Evolutionary conservation across 2,888 invertebrate genomes (phyloP).

Genomic region (Aricia artaxerxes): DNA sequence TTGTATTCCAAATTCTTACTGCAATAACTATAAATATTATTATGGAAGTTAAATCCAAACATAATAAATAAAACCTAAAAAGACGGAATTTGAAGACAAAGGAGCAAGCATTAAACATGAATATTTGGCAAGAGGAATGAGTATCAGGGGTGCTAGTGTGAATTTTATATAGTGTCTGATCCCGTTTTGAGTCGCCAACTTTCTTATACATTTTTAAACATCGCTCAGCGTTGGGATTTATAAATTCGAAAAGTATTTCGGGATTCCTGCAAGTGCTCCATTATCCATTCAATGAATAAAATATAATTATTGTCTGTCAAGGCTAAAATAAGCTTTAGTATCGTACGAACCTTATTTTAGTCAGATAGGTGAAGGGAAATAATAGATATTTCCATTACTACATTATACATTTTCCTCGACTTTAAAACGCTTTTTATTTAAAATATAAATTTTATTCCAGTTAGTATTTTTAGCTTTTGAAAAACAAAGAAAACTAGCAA

Average conservation of each 20-base stretch:
- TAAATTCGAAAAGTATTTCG: neutral
- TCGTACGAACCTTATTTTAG: neutral
- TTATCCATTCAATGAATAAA: neutral
- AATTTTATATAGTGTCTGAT: neutral
- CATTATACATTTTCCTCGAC: neutral
- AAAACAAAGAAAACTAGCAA: no score
- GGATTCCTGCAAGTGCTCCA: neutral
- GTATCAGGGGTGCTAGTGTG: neutral
- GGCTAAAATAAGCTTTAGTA: neutral
- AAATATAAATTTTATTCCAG: no score
- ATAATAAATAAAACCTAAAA: neutral
- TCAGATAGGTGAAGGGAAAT: neutral
- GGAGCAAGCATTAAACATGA: neutral
- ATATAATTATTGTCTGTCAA: neutral
- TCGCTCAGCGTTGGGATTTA: neutral
- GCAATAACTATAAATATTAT: neutral
- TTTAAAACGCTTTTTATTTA: neutral
- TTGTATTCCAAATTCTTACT: no score
- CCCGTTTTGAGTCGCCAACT: constrained; percentile 7
- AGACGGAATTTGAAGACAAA: neutral
- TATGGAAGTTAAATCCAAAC: neutral
- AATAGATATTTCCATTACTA: neutral
- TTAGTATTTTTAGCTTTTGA: no score
- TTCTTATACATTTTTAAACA: neutral
- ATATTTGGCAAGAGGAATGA: constrained; percentile 2